Evolutionary conservation across 2,797 vertebrate species (phyloP).

Genomic region (Loriculus beryllinus): DNA sequence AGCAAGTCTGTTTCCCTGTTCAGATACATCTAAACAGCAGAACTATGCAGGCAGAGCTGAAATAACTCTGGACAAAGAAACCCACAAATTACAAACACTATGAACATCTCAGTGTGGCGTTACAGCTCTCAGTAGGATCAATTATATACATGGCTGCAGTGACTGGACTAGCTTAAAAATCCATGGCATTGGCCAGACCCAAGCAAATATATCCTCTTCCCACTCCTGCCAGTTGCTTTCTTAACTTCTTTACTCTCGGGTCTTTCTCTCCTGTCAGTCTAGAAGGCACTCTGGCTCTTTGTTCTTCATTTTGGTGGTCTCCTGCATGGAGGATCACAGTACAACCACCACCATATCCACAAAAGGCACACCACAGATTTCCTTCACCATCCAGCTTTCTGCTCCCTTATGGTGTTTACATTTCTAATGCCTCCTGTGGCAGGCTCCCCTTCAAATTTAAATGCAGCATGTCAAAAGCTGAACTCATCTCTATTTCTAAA

Average conservation of each 20-base stretch:
- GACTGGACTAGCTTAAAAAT: neutral
- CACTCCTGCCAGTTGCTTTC: neutral
- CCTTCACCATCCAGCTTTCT: neutral
- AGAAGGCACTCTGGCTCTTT: neutral
- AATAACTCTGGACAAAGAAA: neutral
- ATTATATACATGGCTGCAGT: neutral
- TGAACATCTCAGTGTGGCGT: rapidly evolving
- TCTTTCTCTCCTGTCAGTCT: neutral
- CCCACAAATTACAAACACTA: neutral
- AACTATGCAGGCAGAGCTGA: neutral
- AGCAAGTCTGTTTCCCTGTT: neutral
- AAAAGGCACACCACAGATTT: neutral
- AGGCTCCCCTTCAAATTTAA: neutral
- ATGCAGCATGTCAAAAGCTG: neutral
- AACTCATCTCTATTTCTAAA: neutral
- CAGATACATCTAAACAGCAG: neutral
- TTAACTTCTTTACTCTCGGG: neutral
- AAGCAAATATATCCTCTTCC: neutral
- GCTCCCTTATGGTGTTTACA: neutral
- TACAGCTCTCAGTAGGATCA: neutral
- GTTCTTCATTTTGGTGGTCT: neutral
- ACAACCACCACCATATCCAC: neutral
- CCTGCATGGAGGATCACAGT: neutral
- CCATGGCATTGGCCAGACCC: rapidly evolving
- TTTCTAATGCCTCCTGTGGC: neutral